Conservation (phyloP, 92 coral and sea anemone genomes). For the Plumapathes pennacea region DNA sequence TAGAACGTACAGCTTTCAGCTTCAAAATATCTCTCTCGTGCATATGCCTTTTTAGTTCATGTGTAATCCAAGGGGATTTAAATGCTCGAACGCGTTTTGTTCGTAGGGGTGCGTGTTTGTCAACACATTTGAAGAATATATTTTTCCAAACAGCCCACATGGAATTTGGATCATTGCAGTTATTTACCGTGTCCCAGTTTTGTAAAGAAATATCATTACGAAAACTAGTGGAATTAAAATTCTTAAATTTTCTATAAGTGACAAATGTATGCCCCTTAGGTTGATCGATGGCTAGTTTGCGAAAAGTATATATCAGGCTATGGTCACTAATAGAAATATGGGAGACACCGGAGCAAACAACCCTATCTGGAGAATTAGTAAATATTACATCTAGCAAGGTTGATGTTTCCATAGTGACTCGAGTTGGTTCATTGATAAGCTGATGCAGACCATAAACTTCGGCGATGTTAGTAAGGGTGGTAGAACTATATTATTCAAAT, state of each 20-base stretch:
- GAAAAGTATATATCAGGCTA: slow-evolving; percentile 1
- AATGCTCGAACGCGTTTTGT: neutral
- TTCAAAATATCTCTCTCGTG: slow-evolving; percentile 2
- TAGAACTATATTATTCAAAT: slow-evolving; percentile 18
- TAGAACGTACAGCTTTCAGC: slow-evolving; percentile 20
- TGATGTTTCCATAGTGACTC: slow-evolving; percentile 31
- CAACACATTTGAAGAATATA: slow-evolving; percentile 24
- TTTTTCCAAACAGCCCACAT: slow-evolving; percentile 48
- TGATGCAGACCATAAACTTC: slow-evolving; percentile 56
- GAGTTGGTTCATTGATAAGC: slow-evolving; percentile 43
- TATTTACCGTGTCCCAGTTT: slow-evolving; percentile 24
- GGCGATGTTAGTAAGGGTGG: slow-evolving; percentile 16
- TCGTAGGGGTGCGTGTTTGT: slow-evolving; percentile 42
- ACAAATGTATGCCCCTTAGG: neutral
- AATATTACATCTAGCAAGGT: slow-evolving; percentile 47
- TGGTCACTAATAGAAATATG: slow-evolving; percentile 4
- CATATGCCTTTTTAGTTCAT: slow-evolving; percentile 16
- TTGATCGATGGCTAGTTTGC: neutral
- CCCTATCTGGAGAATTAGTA: slow-evolving; percentile 33
- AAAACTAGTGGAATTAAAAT: neutral
- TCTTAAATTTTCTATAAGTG: neutral
- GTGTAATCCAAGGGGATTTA: slow-evolving; percentile 41
- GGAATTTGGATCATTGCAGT: slow-evolving; percentile 13
- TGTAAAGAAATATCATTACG: slow-evolving; percentile 10
- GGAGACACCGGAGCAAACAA: slow-evolving; percentile 38